Evolutionary conservation across 2,797 vertebrate species (phyloP), one percentile per base, ranked within the genome.

Genomic region (Micromesistius poutassou): DNA sequence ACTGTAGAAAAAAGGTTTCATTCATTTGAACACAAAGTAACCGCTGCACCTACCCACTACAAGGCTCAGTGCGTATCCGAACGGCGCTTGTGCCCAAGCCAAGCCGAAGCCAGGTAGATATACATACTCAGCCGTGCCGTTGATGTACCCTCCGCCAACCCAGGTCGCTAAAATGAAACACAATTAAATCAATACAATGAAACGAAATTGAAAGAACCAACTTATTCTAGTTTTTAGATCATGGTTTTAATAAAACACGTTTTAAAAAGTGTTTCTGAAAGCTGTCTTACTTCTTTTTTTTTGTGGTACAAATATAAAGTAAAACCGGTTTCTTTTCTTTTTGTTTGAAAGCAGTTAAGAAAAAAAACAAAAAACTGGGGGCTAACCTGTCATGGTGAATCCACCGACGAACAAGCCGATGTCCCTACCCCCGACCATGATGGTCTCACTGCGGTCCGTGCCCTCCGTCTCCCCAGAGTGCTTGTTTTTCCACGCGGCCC

Each of bases 401-500:
- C 94, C 97, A 66, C 98, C 98, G 73, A 99, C 98, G 78, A 99
- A 94, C 84, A 99, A 91, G 50, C 98, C 98, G 74, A 99, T 99
- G 82, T 99, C 97, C 86, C 98, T 95, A 75, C 97, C 97, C 6
- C 98, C 98, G 1, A 99, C 97, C 92, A 99, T 98, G 87, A 99
- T 98, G 84, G 94, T 97, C 89, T 99, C 97, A 0, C 97, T 96
- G 82, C 96, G 97, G 87, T 96, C 95, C 19, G 90, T 86, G 80
- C 93, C 94, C 85, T 94, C 95, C 66, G 94, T 85, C 2, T 93
- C 94, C 74, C 96, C 92, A 0, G 94, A 95, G 92, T 97, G 96
- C 86, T 98, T 99, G 93, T 97, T 99, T 93, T 96, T 98, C 97
- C 97, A 98, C 78, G 98, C 96, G 82, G 98, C 98, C 98, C 98